Evolutionary conservation across 1,140 invertebrate species (phyloP).

Genomic region (Dendrolimus kikuchii): DNA sequence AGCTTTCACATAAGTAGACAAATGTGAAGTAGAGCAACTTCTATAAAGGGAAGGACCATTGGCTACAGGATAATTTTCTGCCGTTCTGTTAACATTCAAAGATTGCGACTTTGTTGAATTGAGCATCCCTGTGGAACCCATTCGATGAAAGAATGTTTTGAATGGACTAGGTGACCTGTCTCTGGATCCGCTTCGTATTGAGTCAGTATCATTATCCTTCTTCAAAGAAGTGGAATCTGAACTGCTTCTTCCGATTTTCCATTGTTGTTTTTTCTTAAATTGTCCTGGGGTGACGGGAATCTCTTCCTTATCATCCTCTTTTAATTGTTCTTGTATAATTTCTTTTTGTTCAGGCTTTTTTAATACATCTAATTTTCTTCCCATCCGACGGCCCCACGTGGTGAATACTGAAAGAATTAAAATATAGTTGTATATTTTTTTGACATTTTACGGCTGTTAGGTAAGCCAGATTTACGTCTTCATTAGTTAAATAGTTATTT

Average conservation of each 20-base stretch:
- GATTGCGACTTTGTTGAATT: constrained; percentile 74
- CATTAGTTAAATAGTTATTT: too few relatives aligned
- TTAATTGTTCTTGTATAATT: constrained; percentile 37
- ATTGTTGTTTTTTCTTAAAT: constrained; percentile 65
- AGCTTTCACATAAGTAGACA: constrained; percentile 83
- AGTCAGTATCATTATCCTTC: constrained; percentile 59
- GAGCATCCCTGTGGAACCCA: constrained; percentile 83
- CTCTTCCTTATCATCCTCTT: constrained; percentile 37
- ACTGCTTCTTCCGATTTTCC: constrained; percentile 69
- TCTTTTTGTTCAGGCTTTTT: constrained; percentile 78
- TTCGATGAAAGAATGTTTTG: constrained; percentile 82
- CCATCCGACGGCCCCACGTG: constrained; percentile 86
- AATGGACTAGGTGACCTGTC: constrained; percentile 77
- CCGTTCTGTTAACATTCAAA: constrained; percentile 55
- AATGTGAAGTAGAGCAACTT: constrained; percentile 83
- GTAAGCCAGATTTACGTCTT: too few relatives aligned
- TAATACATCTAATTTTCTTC: constrained; percentile 83
- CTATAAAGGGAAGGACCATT: constrained; percentile 75
- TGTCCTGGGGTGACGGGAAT: constrained; percentile 40
- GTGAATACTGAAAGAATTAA: constrained; percentile 76
- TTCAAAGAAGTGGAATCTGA: constrained; percentile 61
- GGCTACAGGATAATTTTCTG: constrained; percentile 62
- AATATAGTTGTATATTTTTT: constrained; percentile 5
- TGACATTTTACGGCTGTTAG: too few relatives aligned
- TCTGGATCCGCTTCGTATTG: constrained; percentile 60